phyloP scores from a whole-genome alignment of 1,140 invertebrate genomes.

The Trachelipus rathkii region DNA sequence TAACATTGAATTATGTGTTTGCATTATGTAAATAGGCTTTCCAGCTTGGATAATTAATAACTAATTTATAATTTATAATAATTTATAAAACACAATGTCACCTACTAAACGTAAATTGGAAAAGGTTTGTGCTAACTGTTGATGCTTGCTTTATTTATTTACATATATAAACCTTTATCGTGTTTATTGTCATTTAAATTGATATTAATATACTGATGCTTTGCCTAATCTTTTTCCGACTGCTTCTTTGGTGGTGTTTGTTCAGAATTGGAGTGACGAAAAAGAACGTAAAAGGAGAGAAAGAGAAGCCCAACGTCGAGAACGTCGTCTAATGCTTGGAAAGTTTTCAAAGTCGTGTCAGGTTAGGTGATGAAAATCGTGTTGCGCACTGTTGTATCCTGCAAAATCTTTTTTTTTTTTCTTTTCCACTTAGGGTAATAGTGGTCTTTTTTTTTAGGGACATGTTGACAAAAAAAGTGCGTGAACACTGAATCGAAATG shows the following conservation, averaged over 20 bases:
- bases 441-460: neutral
- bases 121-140: no score
- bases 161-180: neutral
- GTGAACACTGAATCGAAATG: no score
- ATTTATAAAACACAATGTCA: no score
- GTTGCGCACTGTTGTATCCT: neutral
- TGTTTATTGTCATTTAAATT: neutral
- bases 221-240: neutral
- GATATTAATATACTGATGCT: slow-evolving; percentile 3
- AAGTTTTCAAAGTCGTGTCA: slow-evolving; percentile 45
- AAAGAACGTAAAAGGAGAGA: slow-evolving; percentile 42
- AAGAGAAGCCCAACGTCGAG: slow-evolving; percentile 38
- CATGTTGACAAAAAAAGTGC: no score
- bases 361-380: slow-evolving; percentile 23
- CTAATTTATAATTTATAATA: no score
- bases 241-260: neutral
- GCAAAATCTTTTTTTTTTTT: neutral
- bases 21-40: no score
- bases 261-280: slow-evolving; percentile 44
- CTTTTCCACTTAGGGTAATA: neutral
- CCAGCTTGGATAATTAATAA: no score
- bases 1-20: no score
- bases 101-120: no score
- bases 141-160: no score
- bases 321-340: slow-evolving; percentile 42